Evolutionary conservation across 2,888 invertebrate species (phyloP).

Genomic region (Tetramorium bicarinatum): DNA sequence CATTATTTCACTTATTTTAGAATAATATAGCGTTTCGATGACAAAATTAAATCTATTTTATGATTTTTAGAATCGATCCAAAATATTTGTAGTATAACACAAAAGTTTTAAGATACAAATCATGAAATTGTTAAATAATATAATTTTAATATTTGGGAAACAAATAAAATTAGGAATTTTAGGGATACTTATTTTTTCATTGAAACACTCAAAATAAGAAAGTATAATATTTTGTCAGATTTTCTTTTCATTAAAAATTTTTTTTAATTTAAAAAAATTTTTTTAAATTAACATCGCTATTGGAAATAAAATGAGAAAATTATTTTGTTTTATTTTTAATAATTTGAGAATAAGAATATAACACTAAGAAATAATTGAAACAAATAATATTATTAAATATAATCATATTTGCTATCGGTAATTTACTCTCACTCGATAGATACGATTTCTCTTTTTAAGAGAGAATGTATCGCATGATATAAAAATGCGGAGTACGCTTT

Average conservation of each 20-base stretch:
- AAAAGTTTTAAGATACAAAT: not conserved
- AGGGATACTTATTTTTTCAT: not conserved
- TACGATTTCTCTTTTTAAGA: conserved; percentile 12
- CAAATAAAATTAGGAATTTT: not conserved
- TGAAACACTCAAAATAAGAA: not conserved
- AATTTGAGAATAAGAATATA: not conserved
- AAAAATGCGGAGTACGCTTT: not conserved
- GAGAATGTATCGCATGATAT: not conserved
- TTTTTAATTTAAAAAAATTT: not conserved
- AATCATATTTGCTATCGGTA: conserved; percentile 19
- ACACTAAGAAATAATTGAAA: not conserved
- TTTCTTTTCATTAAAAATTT: not conserved
- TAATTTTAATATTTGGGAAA: conserved; percentile 1
- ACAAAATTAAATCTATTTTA: not conserved
- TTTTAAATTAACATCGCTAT: not conserved
- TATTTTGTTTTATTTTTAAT: not conserved
- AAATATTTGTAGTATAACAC: not conserved
- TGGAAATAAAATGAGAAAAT: not conserved
- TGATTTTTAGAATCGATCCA: not conserved
- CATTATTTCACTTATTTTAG: not conserved
- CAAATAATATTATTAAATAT: not conserved
- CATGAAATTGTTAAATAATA: not conserved
- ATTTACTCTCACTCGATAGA: conserved; percentile 41
- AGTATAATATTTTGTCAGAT: not conserved
- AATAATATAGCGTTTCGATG: not conserved